These are phyloP conservation scores for Andrena bicolor DNA, from an alignment of 2,888 invertebrate species.

Conservation along the genomic window DNA sequence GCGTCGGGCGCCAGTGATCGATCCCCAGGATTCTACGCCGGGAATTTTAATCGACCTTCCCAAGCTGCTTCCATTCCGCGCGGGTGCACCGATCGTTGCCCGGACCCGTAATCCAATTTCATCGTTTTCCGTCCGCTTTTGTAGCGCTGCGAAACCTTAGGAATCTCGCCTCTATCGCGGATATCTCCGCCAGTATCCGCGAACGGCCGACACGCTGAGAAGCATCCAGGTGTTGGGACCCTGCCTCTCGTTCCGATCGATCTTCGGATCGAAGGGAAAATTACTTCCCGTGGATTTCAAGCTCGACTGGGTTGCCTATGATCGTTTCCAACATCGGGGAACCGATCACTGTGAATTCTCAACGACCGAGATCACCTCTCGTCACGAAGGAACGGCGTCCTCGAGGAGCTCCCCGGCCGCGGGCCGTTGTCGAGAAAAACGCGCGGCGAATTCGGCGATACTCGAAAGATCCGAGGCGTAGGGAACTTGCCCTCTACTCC, in stretches of 20 bases:
- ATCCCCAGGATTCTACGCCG: neutral
- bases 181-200: constrained; percentile 17
- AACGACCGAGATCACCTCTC: neutral
- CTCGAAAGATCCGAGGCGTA: constrained; percentile 32
- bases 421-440: neutral
- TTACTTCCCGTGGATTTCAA: neutral
- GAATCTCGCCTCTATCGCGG: constrained; percentile 27
- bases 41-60: constrained; percentile 10
- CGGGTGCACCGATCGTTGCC: neutral
- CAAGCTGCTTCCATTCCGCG: constrained; percentile 22
- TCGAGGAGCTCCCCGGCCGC: neutral
- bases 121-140: constrained; percentile 35
- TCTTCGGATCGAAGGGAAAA: neutral
- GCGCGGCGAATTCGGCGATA: constrained; percentile 37
- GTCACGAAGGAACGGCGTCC: neutral
- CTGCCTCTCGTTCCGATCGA: neutral
- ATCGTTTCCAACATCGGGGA: neutral
- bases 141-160: constrained; percentile 39
- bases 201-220: constrained; percentile 1
- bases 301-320: neutral
- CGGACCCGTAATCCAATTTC: constrained; percentile 44
- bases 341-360: constrained; percentile 3
- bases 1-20: neutral
- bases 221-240: neutral
- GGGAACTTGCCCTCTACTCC: constrained; percentile 50